phyloP scores from a whole-genome alignment of 1,140 invertebrate species.

The Aphis craccivora region DNA sequence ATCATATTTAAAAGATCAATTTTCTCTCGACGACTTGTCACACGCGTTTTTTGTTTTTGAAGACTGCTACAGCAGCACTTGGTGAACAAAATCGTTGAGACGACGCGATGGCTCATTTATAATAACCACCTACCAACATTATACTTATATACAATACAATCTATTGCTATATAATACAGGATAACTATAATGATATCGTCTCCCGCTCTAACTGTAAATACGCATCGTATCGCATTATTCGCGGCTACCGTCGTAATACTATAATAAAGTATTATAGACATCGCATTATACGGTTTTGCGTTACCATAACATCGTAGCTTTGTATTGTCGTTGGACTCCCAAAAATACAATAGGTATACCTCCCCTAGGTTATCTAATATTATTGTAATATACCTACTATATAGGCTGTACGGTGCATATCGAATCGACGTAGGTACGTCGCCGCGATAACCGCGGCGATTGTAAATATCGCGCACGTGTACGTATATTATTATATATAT shows the following conservation, averaged over 20 bases:
- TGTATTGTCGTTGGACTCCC: not conserved
- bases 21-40: not conserved
- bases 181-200: not conserved
- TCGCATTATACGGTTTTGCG: not conserved
- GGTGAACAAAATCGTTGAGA: not conserved
- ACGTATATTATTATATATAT: too few species aligned
- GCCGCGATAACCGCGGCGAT: not conserved
- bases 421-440: not conserved
- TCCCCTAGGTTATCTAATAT: not conserved
- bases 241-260: not conserved
- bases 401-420: not conserved
- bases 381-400: not conserved
- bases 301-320: not conserved
- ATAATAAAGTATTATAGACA: not conserved
- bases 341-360: not conserved
- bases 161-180: not conserved
- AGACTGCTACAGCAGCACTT: not conserved
- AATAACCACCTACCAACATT: not conserved
- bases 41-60: not conserved
- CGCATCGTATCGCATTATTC: not conserved
- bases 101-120: not conserved
- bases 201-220: constrained; percentile 23
- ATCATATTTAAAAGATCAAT: constrained; percentile 30
- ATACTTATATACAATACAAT: not conserved
- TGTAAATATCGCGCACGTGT: too few species aligned